Conservation (phyloP, 1,140 invertebrate species). For the Tetramorium parvispinum region DNA sequence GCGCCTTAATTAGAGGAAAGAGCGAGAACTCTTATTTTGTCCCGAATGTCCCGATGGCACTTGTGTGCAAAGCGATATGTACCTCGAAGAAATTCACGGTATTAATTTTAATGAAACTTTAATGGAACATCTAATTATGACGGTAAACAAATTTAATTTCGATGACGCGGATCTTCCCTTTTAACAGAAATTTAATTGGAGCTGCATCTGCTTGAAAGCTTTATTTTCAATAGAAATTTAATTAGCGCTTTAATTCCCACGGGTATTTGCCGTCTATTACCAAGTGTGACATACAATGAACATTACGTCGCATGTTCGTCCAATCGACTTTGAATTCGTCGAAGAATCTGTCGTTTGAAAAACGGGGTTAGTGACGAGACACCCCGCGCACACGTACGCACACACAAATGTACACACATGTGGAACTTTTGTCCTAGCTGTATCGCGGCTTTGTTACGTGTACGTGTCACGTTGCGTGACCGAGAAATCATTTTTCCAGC, state of each 20-base stretch:
- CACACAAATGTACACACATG: too few relatives aligned
- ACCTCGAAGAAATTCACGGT: not conserved
- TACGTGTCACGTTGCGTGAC: constrained; percentile 47
- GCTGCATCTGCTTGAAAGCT: not conserved
- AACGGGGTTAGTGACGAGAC: constrained; percentile 18
- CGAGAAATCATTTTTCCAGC: constrained; percentile 60
- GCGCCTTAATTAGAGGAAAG: constrained; percentile 5
- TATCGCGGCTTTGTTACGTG: constrained; percentile 42
- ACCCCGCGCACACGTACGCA: not conserved
- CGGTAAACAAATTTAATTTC: constrained; percentile 1
- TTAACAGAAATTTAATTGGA: not conserved
- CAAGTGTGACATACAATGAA: not conserved
- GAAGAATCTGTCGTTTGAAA: not conserved
- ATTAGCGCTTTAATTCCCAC: not conserved
- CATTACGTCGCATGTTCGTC: not conserved
- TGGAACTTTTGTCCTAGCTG: constrained; percentile 27
- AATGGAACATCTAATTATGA: not conserved
- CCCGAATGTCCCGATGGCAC: not conserved
- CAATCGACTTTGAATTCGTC: not conserved
- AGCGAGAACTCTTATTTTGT: not conserved
- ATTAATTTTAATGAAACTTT: constrained; percentile 10
- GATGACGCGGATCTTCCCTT: not conserved
- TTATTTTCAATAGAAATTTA: constrained; percentile 25
- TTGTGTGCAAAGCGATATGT: not conserved
- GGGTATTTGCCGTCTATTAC: not conserved